Evolutionary conservation across 2,797 vertebrate genomes (phyloP).

Genomic region (Delichon dasypus): DNA sequence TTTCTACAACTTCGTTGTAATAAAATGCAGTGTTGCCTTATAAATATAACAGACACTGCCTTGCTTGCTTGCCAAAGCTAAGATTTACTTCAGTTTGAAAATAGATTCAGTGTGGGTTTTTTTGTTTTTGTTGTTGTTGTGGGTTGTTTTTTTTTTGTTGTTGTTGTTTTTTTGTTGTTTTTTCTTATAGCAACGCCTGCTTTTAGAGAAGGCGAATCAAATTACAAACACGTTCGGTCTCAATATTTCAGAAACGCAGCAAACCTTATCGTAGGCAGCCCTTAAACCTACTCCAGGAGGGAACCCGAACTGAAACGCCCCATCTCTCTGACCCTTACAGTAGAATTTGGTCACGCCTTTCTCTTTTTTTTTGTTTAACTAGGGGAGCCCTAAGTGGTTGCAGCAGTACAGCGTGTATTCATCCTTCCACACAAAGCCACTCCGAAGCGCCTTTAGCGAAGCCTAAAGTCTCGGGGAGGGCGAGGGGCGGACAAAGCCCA

Average conservation of each 20-base stretch:
- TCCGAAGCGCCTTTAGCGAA: background rate
- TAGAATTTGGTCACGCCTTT: background rate
- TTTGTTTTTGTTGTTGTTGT: no score
- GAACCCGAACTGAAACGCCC: background rate
- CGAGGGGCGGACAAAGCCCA: background rate
- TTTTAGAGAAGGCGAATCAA: background rate
- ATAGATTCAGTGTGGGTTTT: no score
- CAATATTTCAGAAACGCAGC: background rate
- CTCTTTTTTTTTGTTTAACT: conserved; percentile 8
- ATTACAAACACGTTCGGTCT: background rate
- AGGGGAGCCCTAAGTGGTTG: background rate
- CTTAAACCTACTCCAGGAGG: background rate
- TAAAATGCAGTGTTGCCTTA: conserved; percentile 19
- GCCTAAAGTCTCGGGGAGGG: background rate
- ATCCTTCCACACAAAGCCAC: background rate
- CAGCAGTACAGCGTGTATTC: background rate
- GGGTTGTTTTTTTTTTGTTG: no score
- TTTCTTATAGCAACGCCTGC: background rate
- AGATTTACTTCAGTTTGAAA: conserved; percentile 1
- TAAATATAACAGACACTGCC: background rate
- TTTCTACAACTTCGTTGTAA: background rate
- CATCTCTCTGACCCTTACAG: background rate
- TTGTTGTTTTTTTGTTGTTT: no score
- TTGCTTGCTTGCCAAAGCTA: background rate
- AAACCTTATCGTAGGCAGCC: background rate